Percentiles rank a stretch among this genome's conserved stretches.
Evolutionary conservation across 30 jellyfish, hydroid and myxozoan genomes (phyloP).

Genomic region (Phacellophora camtschatica): DNA sequence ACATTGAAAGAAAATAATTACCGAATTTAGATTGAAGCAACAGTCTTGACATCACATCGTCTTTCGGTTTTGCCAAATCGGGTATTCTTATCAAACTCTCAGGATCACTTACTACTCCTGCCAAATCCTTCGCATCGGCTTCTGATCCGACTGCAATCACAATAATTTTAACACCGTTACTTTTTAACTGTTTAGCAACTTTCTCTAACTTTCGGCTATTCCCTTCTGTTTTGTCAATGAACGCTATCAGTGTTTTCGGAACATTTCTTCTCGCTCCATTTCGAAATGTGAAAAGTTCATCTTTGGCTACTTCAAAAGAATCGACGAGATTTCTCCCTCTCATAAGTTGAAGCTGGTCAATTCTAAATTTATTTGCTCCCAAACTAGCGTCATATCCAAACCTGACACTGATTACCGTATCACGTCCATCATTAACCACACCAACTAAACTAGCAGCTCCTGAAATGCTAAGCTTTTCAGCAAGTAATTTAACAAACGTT

Average conservation of each 20-base stretch:
- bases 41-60: neutral
- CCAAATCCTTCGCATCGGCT: constrained; percentile 7
- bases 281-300: constrained; percentile 35
- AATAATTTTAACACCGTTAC: constrained; percentile 34
- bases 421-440: constrained; percentile 27
- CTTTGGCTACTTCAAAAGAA: constrained; percentile 28
- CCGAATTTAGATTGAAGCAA: too few species aligned
- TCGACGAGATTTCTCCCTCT: constrained; percentile 9
- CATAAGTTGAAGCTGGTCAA: neutral
- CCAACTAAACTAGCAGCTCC: constrained; percentile 37
- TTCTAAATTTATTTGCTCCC: neutral
- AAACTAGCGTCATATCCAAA: constrained; percentile 9
- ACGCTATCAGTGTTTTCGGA: constrained; percentile 66
- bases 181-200: constrained; percentile 16
- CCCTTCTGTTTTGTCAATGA: constrained; percentile 25
- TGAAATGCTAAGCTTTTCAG: constrained; percentile 16
- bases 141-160: constrained; percentile 46
- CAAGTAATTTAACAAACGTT: neutral
- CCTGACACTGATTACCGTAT: constrained; percentile 8
- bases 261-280: constrained; percentile 59
- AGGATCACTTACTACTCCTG: neutral
- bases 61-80: neutral
- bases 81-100: neutral
- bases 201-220: neutral
- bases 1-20: too few species aligned